Percentiles rank a stretch among this genome's conserved stretches.
Evolutionary conservation across 2,113 vertebrate genomes (phyloP).

Genomic region (Phrynosoma platyrhinos): DNA sequence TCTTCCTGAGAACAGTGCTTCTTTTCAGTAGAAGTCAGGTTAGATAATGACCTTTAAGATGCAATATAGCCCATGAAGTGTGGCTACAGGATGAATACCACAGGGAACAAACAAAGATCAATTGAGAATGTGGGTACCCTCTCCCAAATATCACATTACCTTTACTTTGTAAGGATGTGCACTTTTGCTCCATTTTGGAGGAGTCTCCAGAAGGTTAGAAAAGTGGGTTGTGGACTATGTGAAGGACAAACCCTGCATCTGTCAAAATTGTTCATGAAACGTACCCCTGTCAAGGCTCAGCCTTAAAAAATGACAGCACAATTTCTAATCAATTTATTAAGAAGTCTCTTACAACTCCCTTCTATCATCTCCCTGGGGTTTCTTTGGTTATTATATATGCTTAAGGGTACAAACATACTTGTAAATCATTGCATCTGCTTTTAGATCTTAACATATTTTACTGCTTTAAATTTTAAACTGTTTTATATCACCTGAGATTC

Average conservation of each 20-base stretch:
- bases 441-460: too few relatives aligned
- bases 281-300: background rate
- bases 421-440: too few relatives aligned
- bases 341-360: background rate
- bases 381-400: background rate
- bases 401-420: background rate
- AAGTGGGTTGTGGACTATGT: background rate
- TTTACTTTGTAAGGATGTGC: background rate
- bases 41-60: background rate
- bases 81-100: background rate
- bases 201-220: background rate
- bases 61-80: background rate
- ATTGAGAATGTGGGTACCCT: background rate
- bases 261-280: background rate
- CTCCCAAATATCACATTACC: background rate
- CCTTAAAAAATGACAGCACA: background rate
- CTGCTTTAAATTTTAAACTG: too few relatives aligned
- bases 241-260: background rate
- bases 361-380: constrained; percentile 5
- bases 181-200: background rate
- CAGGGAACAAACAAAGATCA: background rate
- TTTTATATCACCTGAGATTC: too few relatives aligned
- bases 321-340: background rate
- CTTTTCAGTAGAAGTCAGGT: background rate
- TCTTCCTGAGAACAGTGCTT: background rate